A percentile compares a stretch with the other conserved stretches of the same genome.
Evolutionary conservation across 2,113 vertebrate species (phyloP).

Genomic region (Periophthalmus modestus): DNA sequence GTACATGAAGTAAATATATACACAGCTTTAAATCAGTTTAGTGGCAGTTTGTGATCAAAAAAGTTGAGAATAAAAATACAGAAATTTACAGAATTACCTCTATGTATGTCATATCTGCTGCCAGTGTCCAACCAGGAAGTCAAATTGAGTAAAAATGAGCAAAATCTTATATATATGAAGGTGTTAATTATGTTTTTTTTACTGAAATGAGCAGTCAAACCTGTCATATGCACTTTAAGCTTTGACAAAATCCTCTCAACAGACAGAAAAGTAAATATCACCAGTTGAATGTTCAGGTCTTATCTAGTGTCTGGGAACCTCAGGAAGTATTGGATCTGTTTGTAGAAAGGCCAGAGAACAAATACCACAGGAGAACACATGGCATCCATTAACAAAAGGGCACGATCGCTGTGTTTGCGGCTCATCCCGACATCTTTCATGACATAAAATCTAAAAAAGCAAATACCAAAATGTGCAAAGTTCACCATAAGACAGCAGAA

Average conservation of each 20-base stretch:
- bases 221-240: not conserved
- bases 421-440: conserved; percentile 11
- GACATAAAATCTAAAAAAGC: conserved; percentile 15
- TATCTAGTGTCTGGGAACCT: conserved; percentile 54
- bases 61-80: too few species aligned
- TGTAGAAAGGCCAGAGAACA: conserved; percentile 48
- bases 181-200: too few species aligned
- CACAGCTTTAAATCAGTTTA: too few species aligned
- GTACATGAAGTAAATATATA: too few species aligned
- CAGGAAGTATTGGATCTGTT: conserved; percentile 49
- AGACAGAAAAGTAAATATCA: conserved; percentile 62
- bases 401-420: conserved; percentile 38
- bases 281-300: conserved; percentile 67
- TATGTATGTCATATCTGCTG: too few species aligned
- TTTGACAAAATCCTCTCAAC: conserved; percentile 18
- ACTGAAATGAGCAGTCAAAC: too few species aligned
- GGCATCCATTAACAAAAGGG: conserved; percentile 47
- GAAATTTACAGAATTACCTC: too few species aligned
- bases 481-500: not conserved
- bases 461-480: not conserved
- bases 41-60: too few species aligned
- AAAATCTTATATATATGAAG: too few species aligned
- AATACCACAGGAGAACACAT: conserved; percentile 54
- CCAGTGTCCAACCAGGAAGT: too few species aligned
- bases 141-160: too few species aligned